Base-by-base conservation (phyloP, 2,888 invertebrate species). In the Opisthograptis luteolata region DNA sequence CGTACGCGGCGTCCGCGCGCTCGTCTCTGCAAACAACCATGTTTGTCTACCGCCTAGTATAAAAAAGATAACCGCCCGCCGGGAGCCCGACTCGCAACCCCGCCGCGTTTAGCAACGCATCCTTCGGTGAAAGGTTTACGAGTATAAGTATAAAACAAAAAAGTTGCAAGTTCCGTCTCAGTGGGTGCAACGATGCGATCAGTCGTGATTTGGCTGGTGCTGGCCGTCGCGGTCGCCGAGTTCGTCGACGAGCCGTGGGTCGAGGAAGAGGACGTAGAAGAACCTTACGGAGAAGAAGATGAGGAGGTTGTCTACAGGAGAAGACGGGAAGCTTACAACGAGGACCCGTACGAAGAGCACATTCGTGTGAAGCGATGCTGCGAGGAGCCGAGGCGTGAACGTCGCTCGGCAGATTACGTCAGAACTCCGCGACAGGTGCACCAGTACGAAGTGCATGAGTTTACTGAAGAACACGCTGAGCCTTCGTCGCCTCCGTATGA, bases 361-460 rank as follows among this genome's bases (percentile, higher is more conserved):
- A 56, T 79, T 8, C 68, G 86, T 17, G 78, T 84, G 12, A 85
- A 86, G 55, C 66, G 84, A 30, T 67, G 76, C 15, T 77, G 80
- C 46, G 73, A 74, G 1, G 67, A 57, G 14, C 48, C 61, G 6
- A 44, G 61, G 4, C 59, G 78, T 17, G 61, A 51, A 3, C 70
- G 73, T 0, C 67, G 78, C 2, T 70, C 78, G 0, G 55, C 70
- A 0, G 76, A 80, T 0, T 73, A 73, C 46, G 66, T 70, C 5
- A 62, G 84, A 15, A 64, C 61, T 1, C 81, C 82, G 3, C 73
- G 85, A 0, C 84, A 85, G 36, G 70, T 85, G 1, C 88, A 87
- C 41, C 87, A 87, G 41, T 89, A 89, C 47, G 86, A 90, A 61
- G 89, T 90, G 0, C 80, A 87, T 49, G 89, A 90, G 65, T 60